Evolutionary conservation across 2,113 vertebrate species (phyloP).

Genomic region (Microcebus ravelobensis): DNA sequence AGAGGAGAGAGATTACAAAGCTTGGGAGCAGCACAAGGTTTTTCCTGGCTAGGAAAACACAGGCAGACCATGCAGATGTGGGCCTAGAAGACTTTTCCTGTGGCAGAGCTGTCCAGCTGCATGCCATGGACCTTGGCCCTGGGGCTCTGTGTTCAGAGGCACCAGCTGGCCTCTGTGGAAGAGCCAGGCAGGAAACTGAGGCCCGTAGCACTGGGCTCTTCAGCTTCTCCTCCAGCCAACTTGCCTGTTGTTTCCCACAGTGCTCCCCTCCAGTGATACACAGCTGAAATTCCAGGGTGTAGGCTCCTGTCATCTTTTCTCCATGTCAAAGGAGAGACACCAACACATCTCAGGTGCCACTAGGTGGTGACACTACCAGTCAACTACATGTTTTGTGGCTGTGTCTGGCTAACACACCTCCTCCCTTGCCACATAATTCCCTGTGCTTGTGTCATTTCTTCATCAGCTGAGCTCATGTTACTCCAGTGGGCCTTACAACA

Average conservation of each 20-base stretch:
- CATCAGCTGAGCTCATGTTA: not conserved
- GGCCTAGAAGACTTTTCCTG: not conserved
- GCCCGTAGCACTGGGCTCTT: no score
- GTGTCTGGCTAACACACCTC: accelerated
- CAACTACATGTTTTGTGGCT: not conserved
- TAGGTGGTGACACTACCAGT: not conserved
- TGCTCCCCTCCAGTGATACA: not conserved
- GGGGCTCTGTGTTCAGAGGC: not conserved
- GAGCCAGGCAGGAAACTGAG: not conserved
- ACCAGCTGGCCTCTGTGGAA: not conserved
- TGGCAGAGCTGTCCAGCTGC: not conserved
- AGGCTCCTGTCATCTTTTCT: not conserved
- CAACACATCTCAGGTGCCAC: not conserved
- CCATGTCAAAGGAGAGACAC: not conserved
- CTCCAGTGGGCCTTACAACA: not conserved
- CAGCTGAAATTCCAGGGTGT: not conserved
- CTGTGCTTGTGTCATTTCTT: no score
- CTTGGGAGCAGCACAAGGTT: not conserved
- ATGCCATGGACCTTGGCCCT: not conserved
- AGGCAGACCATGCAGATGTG: not conserved
- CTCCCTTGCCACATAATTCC: no score
- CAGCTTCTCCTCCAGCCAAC: not conserved
- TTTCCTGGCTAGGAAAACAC: not conserved
- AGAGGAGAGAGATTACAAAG: not conserved
- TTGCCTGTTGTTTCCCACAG: not conserved